phyloP scores from a whole-genome alignment of 2,797 vertebrate species.

The Melanotaenia nigrans region DNA sequence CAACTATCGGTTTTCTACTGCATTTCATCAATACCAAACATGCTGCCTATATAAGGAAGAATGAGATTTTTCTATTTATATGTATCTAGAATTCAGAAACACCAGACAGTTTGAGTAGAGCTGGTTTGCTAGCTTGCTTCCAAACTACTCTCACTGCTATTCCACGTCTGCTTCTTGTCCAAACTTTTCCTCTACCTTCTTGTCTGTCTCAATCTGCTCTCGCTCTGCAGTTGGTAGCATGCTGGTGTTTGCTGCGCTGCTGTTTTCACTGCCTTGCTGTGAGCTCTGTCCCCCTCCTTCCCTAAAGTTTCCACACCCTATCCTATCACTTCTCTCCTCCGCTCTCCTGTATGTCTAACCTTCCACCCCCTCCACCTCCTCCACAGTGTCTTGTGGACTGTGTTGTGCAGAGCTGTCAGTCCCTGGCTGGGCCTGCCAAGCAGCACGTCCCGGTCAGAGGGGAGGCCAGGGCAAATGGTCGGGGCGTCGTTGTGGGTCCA shows the following conservation, averaged over 20 bases:
- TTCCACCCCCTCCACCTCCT: slow-evolving; percentile 29
- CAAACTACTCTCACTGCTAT: not conserved
- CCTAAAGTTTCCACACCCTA: slow-evolving; percentile 41
- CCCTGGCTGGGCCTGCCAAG: slow-evolving; percentile 77
- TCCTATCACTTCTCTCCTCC: slow-evolving; percentile 25
- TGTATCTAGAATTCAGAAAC: not conserved
- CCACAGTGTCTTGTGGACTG: slow-evolving; percentile 46
- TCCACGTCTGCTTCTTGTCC: not conserved
- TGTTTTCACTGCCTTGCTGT: slow-evolving; percentile 56
- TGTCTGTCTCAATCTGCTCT: slow-evolving; percentile 23
- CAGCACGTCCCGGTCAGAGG: slow-evolving; percentile 68
- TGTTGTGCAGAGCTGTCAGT: slow-evolving; percentile 71
- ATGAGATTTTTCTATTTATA: too few species aligned
- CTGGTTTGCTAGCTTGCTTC: not conserved
- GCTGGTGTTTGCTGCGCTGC: slow-evolving; percentile 60
- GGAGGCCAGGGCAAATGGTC: slow-evolving; percentile 76
- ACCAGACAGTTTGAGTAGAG: too few species aligned
- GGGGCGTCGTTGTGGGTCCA: slow-evolving; percentile 68
- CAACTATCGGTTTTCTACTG: not conserved
- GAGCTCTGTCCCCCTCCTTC: slow-evolving; percentile 41
- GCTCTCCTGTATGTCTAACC: slow-evolving; percentile 24
- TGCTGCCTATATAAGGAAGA: not conserved
- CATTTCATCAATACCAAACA: not conserved
- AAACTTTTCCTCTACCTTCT: slow-evolving; percentile 12
- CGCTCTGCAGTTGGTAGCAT: slow-evolving; percentile 59